Evolutionary conservation across 2,888 invertebrate species (phyloP).

Genomic region (Chloroclysta siterata): DNA sequence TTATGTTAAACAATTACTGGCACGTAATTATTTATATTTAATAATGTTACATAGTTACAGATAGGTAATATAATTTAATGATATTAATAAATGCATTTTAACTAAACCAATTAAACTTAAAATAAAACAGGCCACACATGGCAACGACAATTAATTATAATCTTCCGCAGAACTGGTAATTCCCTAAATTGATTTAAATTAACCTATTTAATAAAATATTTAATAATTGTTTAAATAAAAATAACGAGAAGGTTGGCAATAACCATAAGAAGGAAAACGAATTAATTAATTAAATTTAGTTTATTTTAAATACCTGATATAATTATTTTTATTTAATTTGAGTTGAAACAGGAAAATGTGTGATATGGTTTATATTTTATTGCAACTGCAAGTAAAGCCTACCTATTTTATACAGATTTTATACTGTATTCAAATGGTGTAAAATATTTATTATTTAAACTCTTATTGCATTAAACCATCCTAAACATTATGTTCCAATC

Average conservation of each 20-base stretch:
- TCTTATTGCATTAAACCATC: no score
- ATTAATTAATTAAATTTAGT: background rate
- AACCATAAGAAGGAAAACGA: conserved; percentile 5
- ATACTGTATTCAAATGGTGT: no score
- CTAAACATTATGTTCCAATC: no score
- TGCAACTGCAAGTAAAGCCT: no score
- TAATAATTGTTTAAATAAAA: conserved; percentile 6
- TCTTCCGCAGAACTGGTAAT: conserved; percentile 1
- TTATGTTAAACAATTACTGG: background rate
- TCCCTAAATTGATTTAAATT: conserved; percentile 9
- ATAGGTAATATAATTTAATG: background rate
- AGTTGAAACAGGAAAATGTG: no score
- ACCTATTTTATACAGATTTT: no score
- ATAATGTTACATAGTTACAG: background rate
- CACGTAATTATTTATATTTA: background rate
- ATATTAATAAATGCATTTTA: conserved; percentile 10
- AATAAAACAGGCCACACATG: background rate
- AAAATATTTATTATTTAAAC: no score
- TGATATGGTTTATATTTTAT: no score
- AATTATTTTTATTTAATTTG: no score
- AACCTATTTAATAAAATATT: conserved; percentile 8
- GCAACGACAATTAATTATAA: conserved; percentile 14
- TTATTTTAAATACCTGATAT: background rate
- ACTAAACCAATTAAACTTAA: background rate
- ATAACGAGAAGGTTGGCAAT: background rate